Percentiles rank a stretch among this genome's conserved stretches.
Conservation (phyloP, 2,797 vertebrate species). For the Yasuhikotakia modesta region DNA sequence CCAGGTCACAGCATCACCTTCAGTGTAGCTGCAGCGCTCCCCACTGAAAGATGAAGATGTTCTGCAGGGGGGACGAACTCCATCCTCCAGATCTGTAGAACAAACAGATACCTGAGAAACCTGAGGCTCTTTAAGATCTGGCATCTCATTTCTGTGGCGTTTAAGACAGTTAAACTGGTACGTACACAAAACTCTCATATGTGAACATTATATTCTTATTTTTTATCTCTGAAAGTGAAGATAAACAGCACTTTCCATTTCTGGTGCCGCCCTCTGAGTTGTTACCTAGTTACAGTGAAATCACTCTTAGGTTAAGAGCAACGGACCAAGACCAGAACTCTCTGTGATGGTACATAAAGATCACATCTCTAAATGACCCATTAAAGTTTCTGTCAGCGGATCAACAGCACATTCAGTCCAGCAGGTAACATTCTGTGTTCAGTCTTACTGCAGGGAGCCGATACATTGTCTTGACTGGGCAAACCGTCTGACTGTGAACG, state of each 20-base stretch:
- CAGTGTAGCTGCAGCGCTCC: conserved; percentile 76
- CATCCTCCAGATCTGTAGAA: conserved; percentile 75
- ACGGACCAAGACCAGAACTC: too few species aligned
- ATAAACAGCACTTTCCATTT: not conserved
- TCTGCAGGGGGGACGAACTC: conserved; percentile 68
- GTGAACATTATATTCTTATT: too few species aligned
- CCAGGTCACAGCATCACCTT: conserved; percentile 70
- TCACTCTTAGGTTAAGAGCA: too few species aligned
- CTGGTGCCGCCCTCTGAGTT: not conserved
- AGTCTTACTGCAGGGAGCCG: too few species aligned
- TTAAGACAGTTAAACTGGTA: not conserved
- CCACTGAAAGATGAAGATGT: conserved; percentile 69
- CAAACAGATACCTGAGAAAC: not conserved
- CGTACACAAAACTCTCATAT: not conserved
- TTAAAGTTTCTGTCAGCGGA: not conserved
- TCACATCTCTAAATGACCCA: not conserved
- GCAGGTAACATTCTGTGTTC: too few species aligned
- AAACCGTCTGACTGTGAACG: too few species aligned
- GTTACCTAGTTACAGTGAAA: not conserved
- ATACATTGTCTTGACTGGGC: too few species aligned
- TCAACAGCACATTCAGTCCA: too few species aligned
- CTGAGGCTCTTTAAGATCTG: not conserved
- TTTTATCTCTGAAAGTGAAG: not conserved
- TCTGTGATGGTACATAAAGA: not conserved
- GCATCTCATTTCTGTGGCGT: not conserved